These are phyloP conservation scores for Hydropsyche betteni DNA, from an alignment of 2,888 invertebrate genomes.

Conservation along the genomic window DNA sequence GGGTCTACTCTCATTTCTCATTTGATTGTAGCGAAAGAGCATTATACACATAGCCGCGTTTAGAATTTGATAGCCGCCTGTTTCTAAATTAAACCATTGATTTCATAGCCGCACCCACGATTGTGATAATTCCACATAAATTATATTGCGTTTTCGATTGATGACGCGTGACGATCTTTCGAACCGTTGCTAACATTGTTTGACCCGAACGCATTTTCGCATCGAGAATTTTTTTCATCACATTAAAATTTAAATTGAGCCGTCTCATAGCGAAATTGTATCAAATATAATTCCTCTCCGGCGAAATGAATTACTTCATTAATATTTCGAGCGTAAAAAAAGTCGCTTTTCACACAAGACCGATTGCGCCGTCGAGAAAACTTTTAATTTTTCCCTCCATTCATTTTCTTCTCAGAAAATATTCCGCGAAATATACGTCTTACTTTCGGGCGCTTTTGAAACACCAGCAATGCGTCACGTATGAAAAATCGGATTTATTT, in stretches of 20 bases:
- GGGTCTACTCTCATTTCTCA: neutral
- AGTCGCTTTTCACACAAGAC: no score
- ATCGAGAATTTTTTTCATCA: no score
- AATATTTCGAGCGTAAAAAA: no score
- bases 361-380: no score
- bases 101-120: constrained; percentile 46
- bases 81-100: constrained; percentile 48
- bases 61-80: constrained; percentile 43
- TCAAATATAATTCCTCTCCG: no score
- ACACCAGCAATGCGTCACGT: no score
- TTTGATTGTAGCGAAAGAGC: neutral
- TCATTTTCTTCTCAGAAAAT: neutral
- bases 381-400: neutral
- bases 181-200: constrained; percentile 18
- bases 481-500: no score
- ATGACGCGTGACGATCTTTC: constrained; percentile 48
- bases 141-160: constrained; percentile 49
- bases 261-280: no score
- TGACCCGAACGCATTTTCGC: neutral
- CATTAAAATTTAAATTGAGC: no score
- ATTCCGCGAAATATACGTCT: neutral
- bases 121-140: constrained; percentile 47
- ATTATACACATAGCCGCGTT: constrained; percentile 19
- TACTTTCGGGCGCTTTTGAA: no score
- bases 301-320: no score